phyloP scores from a whole-genome alignment of 1,140 invertebrate genomes.

The Paralvinella palmiformis region DNA sequence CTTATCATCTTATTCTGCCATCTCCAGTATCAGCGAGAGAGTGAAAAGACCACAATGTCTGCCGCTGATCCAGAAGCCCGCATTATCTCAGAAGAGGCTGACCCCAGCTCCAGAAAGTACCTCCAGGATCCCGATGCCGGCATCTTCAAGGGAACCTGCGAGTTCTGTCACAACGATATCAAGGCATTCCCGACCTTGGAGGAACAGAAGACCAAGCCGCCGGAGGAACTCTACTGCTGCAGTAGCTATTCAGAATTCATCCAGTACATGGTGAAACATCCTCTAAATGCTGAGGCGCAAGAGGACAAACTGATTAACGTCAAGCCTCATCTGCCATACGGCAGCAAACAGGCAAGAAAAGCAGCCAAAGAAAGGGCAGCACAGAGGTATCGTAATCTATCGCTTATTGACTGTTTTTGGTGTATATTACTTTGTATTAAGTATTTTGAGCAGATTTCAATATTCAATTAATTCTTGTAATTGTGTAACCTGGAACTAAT shows the following conservation, averaged over 20 bases:
- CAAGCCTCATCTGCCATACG: conserved; percentile 39
- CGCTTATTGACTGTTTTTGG: not conserved
- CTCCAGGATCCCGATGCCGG: no score
- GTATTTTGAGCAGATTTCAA: not conserved
- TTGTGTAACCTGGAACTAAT: not conserved
- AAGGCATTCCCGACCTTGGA: conserved; percentile 42
- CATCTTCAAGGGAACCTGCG: conserved; percentile 34
- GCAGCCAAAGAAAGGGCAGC: conserved; percentile 41
- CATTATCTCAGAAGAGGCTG: not conserved
- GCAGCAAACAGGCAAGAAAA: conserved; percentile 38
- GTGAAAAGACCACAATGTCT: conserved; percentile 29
- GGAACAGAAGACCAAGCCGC: conserved; percentile 33
- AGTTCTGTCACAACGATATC: conserved; percentile 42
- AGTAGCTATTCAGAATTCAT: conserved; percentile 46
- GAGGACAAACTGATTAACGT: conserved; percentile 33
- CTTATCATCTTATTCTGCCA: no score
- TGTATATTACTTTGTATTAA: not conserved
- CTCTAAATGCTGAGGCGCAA: conserved; percentile 18
- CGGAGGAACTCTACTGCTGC: conserved; percentile 46
- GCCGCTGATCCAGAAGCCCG: conserved; percentile 21
- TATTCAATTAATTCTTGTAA: not conserved
- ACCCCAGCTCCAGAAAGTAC: no score
- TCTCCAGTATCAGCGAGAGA: conserved; percentile 36
- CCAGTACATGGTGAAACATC: conserved; percentile 28
- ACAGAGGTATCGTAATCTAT: conserved; percentile 29